Conservation (phyloP, 2,113 vertebrate species). For the Neogobius melanostomus region DNA sequence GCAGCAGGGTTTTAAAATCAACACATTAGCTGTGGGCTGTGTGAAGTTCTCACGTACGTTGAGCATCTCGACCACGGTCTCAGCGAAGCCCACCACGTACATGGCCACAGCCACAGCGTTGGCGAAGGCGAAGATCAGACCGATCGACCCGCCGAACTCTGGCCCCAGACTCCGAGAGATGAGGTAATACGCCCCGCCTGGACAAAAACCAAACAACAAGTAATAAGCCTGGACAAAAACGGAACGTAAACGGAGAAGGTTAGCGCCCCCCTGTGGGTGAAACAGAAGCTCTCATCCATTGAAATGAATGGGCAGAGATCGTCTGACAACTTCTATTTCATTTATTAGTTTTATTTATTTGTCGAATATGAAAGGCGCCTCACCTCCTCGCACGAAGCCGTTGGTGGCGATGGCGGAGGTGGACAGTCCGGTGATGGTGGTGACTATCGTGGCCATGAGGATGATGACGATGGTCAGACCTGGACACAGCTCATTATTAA, state of each 20-base stretch:
- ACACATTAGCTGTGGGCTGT: neutral
- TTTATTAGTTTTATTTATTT: no score
- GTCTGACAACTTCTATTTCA: no score
- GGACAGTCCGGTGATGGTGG: slow-evolving; percentile 94
- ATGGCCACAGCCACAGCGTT: slow-evolving; percentile 98
- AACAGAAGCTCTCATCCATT: no score
- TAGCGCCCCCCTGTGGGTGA: no score
- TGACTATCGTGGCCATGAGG: slow-evolving; percentile 91
- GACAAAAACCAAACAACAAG: neutral
- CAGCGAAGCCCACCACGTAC: slow-evolving; percentile 98
- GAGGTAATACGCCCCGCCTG: slow-evolving; percentile 94
- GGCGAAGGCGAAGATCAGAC: slow-evolving; percentile 95
- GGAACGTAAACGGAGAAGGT: no score
- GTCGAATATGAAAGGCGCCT: slow-evolving; percentile 4
- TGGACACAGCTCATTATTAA: slow-evolving; percentile 45
- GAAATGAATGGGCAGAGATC: no score
- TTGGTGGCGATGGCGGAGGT: slow-evolving; percentile 97
- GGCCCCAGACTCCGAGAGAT: slow-evolving; percentile 96
- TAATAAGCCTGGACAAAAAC: neutral
- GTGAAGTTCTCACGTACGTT: slow-evolving; percentile 82
- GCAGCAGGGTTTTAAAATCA: no score
- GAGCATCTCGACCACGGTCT: slow-evolving; percentile 94
- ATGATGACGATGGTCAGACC: slow-evolving; percentile 88
- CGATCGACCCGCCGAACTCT: slow-evolving; percentile 96
- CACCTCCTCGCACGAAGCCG: slow-evolving; percentile 97